These are phyloP conservation scores for Plecturocebus donacophilus DNA, from an alignment of 2,113 vertebrate species.

Conservation along the genomic window DNA sequence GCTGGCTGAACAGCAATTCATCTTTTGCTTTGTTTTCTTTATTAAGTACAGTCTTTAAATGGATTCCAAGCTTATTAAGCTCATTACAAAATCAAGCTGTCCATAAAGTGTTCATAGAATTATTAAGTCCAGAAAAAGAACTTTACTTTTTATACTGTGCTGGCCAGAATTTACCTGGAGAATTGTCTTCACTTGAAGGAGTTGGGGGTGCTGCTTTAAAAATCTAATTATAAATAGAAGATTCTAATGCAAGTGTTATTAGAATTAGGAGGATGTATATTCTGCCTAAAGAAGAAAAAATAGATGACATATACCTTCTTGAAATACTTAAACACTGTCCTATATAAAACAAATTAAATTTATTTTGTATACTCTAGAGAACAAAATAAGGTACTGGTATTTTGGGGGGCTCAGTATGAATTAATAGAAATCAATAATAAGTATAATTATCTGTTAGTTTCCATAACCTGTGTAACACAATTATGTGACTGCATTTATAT, in stretches of 20 bases:
- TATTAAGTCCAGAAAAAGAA: not conserved
- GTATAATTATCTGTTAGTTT: not conserved
- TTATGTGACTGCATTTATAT: not conserved
- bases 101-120: not conserved
- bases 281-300: not conserved
- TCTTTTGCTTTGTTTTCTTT: not conserved
- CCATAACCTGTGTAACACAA: not conserved
- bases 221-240: not conserved
- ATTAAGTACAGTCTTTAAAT: not conserved
- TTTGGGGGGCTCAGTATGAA: not conserved
- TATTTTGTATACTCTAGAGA: not conserved
- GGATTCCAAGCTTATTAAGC: not conserved
- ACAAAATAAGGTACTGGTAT: conserved; percentile 10
- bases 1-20: not conserved
- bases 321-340: conserved; percentile 40
- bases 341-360: conserved; percentile 22
- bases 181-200: not conserved
- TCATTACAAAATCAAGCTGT: not conserved
- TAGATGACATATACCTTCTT: not conserved
- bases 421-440: conserved; percentile 39
- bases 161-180: not conserved
- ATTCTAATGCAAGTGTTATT: not conserved
- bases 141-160: not conserved
- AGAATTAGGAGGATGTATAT: not conserved
- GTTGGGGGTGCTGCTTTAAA: not conserved